These are phyloP conservation scores for Conus ventricosus DNA, from an alignment of 1,140 invertebrate species.

Conservation along the genomic window DNA sequence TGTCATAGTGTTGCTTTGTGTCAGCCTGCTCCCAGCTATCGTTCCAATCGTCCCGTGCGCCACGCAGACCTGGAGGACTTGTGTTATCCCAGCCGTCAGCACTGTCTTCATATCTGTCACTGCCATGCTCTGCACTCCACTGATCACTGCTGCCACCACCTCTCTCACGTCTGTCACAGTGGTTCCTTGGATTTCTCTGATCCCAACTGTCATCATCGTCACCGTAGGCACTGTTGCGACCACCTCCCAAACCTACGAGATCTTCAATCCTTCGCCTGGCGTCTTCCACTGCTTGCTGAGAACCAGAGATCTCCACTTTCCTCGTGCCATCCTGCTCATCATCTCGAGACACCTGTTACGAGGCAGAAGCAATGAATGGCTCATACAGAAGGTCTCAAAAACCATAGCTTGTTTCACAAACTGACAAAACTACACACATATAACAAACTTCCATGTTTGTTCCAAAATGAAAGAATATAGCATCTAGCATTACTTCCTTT, in stretches of 20 bases:
- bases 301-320: conserved; percentile 45
- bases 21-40: too few species aligned
- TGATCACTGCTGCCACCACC: not conserved
- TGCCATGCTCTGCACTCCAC: not conserved
- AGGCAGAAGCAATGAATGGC: not conserved
- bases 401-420: not conserved
- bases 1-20: too few species aligned
- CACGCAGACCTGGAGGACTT: too few species aligned
- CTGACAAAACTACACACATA: too few species aligned
- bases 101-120: too few species aligned
- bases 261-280: conserved; percentile 51
- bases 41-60: too few species aligned
- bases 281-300: conserved; percentile 43
- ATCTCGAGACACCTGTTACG: conserved; percentile 47
- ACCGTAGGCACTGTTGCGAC: not conserved
- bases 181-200: not conserved
- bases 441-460: too few species aligned
- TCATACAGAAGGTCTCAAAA: not conserved
- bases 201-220: conserved; percentile 8
- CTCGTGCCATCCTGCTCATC: conserved; percentile 49
- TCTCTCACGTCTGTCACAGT: not conserved
- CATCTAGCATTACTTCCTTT: too few species aligned
- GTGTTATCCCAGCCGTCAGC: too few species aligned
- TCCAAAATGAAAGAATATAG: too few species aligned
- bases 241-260: conserved; percentile 24